These are phyloP conservation scores for Lytechinus pictus DNA, from an alignment of 35 echinoderm and acorn worm species.

Conservation along the genomic window DNA sequence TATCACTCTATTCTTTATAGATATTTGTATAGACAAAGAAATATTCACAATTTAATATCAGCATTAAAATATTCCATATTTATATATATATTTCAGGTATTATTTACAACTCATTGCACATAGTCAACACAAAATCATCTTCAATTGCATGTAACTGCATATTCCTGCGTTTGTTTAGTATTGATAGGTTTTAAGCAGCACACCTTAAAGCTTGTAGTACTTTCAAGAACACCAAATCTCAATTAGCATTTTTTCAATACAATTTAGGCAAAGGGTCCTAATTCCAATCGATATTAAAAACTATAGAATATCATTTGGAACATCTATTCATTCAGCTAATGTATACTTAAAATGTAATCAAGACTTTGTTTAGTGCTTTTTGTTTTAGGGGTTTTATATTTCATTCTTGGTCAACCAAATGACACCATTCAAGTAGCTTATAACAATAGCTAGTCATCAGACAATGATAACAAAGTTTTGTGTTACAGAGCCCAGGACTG, in stretches of 20 bases:
- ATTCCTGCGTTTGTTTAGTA: neutral
- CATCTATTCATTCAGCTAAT: neutral
- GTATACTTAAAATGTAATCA: neutral
- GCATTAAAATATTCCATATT: neutral
- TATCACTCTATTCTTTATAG: neutral
- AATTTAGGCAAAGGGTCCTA: neutral
- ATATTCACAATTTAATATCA: neutral
- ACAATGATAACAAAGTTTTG: too few species aligned
- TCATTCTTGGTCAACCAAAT: too few species aligned
- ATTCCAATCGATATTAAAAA: neutral
- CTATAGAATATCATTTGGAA: neutral
- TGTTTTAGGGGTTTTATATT: neutral
- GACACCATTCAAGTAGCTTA: too few species aligned
- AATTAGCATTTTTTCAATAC: neutral
- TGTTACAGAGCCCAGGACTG: too few species aligned
- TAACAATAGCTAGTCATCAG: too few species aligned
- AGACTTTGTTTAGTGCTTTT: neutral
- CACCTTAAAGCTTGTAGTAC: neutral
- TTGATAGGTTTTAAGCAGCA: neutral
- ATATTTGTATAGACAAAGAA: neutral
- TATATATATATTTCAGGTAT: neutral
- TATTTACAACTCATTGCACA: slow-evolving; percentile 4
- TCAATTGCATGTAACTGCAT: neutral
- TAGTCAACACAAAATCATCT: neutral
- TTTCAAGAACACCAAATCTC: neutral